A percentile compares a stretch with the other conserved stretches of the same genome.
These are phyloP conservation scores for Bactericera cockerelli DNA, from an alignment of 1,140 invertebrate species.

Conservation along the genomic window DNA sequence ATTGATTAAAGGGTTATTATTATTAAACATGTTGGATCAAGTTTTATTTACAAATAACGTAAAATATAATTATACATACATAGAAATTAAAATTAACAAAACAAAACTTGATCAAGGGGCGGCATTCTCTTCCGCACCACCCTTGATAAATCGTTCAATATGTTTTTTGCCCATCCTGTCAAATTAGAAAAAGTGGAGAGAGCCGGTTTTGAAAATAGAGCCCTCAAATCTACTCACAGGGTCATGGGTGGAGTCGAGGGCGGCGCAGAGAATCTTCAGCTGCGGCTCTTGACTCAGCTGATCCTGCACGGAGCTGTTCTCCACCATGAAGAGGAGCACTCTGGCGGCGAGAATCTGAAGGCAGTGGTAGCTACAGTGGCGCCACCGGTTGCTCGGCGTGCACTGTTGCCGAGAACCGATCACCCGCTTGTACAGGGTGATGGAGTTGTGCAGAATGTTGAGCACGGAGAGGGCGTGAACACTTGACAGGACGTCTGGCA, in stretches of 20 bases:
- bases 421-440: constrained; percentile 51
- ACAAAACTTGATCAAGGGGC: too few species aligned
- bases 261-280: constrained; percentile 39
- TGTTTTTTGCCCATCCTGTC: too few species aligned
- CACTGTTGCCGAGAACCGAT: constrained; percentile 43
- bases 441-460: constrained; percentile 47
- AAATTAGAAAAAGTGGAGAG: too few species aligned
- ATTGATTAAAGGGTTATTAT: too few species aligned
- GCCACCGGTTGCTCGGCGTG: constrained; percentile 36
- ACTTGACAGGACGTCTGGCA: constrained; percentile 32
- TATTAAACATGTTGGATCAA: too few species aligned
- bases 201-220: too few species aligned
- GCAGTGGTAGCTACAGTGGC: constrained; percentile 49
- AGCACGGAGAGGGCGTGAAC: constrained; percentile 38
- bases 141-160: too few species aligned
- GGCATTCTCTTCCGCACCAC: too few species aligned
- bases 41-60: too few species aligned
- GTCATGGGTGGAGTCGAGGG: constrained; percentile 47
- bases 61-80: too few species aligned
- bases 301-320: constrained; percentile 36
- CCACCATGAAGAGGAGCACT: constrained; percentile 44
- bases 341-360: constrained; percentile 46
- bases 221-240: constrained; percentile 41
- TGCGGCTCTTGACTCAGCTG: constrained; percentile 38
- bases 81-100: too few species aligned